These are phyloP conservation scores for Forbesichthys agassizii DNA, from an alignment of 2,113 vertebrate genomes.

Conservation along the genomic window DNA sequence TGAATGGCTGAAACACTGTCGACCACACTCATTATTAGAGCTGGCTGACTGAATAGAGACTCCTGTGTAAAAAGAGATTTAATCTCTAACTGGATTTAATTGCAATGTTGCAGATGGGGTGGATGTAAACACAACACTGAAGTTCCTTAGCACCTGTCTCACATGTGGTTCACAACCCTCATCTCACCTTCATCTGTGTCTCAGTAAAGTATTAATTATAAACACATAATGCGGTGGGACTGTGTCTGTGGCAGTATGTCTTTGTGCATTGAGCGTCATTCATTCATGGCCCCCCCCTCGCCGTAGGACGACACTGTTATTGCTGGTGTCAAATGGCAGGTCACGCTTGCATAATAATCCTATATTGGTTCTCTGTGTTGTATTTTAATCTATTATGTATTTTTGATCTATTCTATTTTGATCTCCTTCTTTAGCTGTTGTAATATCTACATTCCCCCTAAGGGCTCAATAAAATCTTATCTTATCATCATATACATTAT, in stretches of 20 bases:
- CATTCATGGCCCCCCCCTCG: constrained; percentile 66
- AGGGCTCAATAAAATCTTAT: too few species aligned
- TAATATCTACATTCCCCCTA: too few species aligned
- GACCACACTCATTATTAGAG: constrained; percentile 73
- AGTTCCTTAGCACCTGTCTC: constrained; percentile 66
- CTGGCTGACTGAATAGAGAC: constrained; percentile 66
- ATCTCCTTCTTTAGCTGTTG: too few species aligned
- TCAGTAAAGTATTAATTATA: constrained; percentile 84
- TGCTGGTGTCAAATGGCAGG: constrained; percentile 14
- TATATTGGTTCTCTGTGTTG: too few species aligned
- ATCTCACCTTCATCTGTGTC: constrained; percentile 77
- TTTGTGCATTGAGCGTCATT: constrained; percentile 31
- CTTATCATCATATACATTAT: constrained; percentile 11
- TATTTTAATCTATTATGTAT: not conserved
- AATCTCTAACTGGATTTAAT: constrained; percentile 80
- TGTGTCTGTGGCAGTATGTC: too few species aligned
- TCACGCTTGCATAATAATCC: not conserved
- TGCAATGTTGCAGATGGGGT: constrained; percentile 59
- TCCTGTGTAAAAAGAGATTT: constrained; percentile 74
- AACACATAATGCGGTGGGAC: not conserved
- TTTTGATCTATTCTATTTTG: constrained; percentile 27
- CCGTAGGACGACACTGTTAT: constrained; percentile 39
- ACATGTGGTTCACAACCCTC: constrained; percentile 74
- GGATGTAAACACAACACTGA: constrained; percentile 74
- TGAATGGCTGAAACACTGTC: constrained; percentile 68